phyloP scores from a whole-genome alignment of 2,888 invertebrate genomes.

The Dicyrtoma fusca region DNA sequence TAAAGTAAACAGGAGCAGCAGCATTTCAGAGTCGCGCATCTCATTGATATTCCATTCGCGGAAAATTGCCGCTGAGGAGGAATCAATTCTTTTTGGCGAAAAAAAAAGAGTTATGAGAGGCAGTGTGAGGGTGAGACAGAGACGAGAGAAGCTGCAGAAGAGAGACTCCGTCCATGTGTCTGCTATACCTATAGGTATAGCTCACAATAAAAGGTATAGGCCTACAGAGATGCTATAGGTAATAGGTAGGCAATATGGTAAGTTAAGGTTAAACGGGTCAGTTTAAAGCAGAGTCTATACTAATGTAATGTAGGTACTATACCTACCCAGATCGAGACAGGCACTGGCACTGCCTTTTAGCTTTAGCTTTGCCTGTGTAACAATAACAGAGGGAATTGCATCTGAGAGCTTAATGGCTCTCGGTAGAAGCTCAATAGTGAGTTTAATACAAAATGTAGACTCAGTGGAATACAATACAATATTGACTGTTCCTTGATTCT shows the following conservation, averaged over 20 bases:
- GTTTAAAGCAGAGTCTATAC: slow-evolving; percentile 21
- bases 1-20: slow-evolving; percentile 48
- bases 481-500: too few species aligned
- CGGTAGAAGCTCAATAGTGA: too few species aligned
- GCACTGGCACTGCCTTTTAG: too few species aligned
- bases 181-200: neutral
- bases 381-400: too few species aligned
- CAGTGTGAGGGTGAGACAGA: slow-evolving; percentile 2
- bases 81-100: slow-evolving; percentile 45
- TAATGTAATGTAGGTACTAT: neutral
- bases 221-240: too few species aligned
- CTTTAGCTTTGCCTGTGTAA: too few species aligned
- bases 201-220: neutral
- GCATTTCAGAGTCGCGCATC: slow-evolving; percentile 37
- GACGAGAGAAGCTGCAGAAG: neutral
- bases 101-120: slow-evolving; percentile 42
- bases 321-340: neutral
- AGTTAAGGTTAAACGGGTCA: slow-evolving; percentile 43
- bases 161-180: neutral
- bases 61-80: slow-evolving; percentile 50
- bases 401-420: too few species aligned
- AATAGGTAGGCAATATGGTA: neutral
- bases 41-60: slow-evolving; percentile 56
- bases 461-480: too few species aligned
- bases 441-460: too few species aligned